Percentiles rank a stretch among this genome's conserved stretches.
These are phyloP conservation scores for Acanthurus leucopareius DNA, from an alignment of 2,797 vertebrate genomes.

Conservation along the genomic window DNA sequence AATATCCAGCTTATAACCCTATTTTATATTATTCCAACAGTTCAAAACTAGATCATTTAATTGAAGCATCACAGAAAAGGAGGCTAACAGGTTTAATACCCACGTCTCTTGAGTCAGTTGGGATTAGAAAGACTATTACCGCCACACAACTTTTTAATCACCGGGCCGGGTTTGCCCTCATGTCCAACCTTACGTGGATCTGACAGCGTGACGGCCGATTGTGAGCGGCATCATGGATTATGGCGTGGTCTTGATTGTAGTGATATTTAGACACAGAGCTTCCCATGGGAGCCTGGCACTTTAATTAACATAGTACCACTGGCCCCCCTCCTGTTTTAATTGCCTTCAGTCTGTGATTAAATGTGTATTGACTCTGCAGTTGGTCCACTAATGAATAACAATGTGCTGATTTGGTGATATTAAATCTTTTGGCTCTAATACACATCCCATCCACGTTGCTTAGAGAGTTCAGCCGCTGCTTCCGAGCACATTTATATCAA, in stretches of 20 bases:
- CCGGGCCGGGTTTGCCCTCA: constrained; percentile 72
- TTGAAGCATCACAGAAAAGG: constrained; percentile 24
- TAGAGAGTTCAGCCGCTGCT: constrained; percentile 64
- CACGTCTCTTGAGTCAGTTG: constrained; percentile 42
- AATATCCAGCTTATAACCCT: not conserved
- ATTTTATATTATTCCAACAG: not conserved
- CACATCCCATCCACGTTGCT: constrained; percentile 75
- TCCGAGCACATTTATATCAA: constrained; percentile 13
- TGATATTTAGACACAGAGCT: constrained; percentile 85
- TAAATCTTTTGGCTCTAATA: constrained; percentile 84
- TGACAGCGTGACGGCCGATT: constrained; percentile 74
- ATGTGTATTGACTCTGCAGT: constrained; percentile 88
- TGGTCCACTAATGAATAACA: constrained; percentile 88
- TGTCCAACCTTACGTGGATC: constrained; percentile 67
- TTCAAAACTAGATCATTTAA: constrained; percentile 12
- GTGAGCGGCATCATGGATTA: constrained; percentile 77
- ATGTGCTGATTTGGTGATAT: constrained; percentile 87
- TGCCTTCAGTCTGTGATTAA: constrained; percentile 88
- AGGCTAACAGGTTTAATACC: constrained; percentile 18
- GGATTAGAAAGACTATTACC: constrained; percentile 58
- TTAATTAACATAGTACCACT: constrained; percentile 86
- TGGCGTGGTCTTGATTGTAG: constrained; percentile 75
- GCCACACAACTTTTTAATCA: constrained; percentile 72
- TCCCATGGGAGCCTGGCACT: constrained; percentile 83
- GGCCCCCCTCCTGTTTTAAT: constrained; percentile 84